A percentile compares a stretch with the other conserved stretches of the same genome.
Evolutionary conservation across 2,888 invertebrate species (phyloP).

Genomic region (Exocentrus adspersus): DNA sequence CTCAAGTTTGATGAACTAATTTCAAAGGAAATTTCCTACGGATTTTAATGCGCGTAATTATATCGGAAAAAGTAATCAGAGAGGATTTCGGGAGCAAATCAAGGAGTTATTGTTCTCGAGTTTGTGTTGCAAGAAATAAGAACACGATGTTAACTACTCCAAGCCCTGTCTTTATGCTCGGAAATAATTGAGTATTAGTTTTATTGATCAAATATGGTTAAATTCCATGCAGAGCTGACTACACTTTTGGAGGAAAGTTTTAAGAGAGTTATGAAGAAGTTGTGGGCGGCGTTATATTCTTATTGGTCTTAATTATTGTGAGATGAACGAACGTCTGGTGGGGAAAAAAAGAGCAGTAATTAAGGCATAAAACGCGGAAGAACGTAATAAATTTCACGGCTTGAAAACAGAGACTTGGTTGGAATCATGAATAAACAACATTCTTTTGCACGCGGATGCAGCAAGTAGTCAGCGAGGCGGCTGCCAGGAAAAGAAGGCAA

Average conservation of each 20-base stretch:
- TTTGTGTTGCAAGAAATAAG: neutral
- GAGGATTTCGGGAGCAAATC: neutral
- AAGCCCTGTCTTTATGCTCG: no score
- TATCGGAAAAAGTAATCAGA: conserved; percentile 32
- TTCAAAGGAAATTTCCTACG: conserved; percentile 36
- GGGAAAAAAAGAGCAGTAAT: conserved; percentile 40
- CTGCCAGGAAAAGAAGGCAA: conserved; percentile 38
- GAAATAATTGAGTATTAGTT: no score
- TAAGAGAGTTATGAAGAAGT: neutral
- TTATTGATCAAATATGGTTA: no score
- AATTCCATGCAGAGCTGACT: no score
- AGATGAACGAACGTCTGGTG: neutral
- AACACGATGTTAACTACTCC: no score
- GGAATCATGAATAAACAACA: conserved; percentile 43
- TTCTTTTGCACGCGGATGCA: conserved; percentile 42
- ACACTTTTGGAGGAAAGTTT: neutral
- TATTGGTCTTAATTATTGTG: neutral
- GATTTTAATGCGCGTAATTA: conserved; percentile 39
- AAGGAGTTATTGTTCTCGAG: neutral
- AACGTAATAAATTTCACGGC: conserved; percentile 44
- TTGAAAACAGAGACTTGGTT: conserved; percentile 36
- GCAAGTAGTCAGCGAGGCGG: conserved; percentile 35
- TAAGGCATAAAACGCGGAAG: conserved; percentile 43
- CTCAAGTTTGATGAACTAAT: conserved; percentile 43
- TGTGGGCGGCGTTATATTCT: neutral